Evolutionary conservation across 30 jellyfish, hydroid and myxozoan genomes (phyloP), one percentile per base, ranked within the genome.

Genomic region (Chrysaora quinquecirrha): DNA sequence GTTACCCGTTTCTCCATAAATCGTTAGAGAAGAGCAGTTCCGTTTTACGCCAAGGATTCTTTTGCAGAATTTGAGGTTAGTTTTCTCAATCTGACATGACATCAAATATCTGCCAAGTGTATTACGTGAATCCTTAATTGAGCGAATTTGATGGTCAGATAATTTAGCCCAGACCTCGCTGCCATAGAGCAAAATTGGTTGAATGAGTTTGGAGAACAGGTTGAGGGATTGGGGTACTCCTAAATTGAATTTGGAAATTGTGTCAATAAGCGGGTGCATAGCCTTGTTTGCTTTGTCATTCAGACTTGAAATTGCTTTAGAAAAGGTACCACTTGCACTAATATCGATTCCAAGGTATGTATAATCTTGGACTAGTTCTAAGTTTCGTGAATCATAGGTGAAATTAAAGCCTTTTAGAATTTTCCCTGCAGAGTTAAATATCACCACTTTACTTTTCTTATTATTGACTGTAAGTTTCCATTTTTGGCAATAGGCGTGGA

Each of bases 141-240:
- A n/a, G n/a, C n/a, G n/a, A 0, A 69, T 32, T 21, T 69, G 81
- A 69, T 69, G 81, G 0, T 69, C 32, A 21, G 81, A 14, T 22
- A 69, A 49, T 2, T 33, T 12, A 1, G 64, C 64, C 64, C 64
- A 34, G 32, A 69, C 4, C 54, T 69, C 81, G 29, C 43, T 14
- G 34, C 81, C 81, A 34, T 69, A 69, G 32, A 34, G 10, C n/a
- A 69, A 64, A 16, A 69, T 69, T 4, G 81, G 81, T 69, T 69
- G 3, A 12, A 69, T 69, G 12, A 69, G 35, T 25, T 69, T 32
- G 32, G 21, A 2, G 34, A 69, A 69, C 34, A 69, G 35, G 66
- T 25, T 19, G 30, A 69, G 22, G 27, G 81, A 32, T 22, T 18
- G 14, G 14, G 64, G 32, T 34, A 34, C 16, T 1, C 46, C 66